These are phyloP conservation scores for Ceratina japonica DNA, from an alignment of 1,140 invertebrate genomes.

Conservation along the genomic window DNA sequence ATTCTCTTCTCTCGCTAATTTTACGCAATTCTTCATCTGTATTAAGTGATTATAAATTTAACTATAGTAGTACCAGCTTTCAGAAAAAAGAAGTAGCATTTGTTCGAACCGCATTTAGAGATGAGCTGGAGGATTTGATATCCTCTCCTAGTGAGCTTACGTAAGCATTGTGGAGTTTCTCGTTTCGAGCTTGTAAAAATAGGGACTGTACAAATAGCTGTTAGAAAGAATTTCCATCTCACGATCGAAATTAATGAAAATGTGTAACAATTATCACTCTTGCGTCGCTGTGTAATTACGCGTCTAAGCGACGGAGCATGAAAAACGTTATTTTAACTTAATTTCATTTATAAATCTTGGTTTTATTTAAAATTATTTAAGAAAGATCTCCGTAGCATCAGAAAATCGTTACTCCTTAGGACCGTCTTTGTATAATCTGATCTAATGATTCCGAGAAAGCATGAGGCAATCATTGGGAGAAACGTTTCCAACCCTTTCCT, in stretches of 20 bases:
- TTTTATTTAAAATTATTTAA: too few relatives aligned
- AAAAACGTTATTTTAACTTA: too few relatives aligned
- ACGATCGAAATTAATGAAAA: too few relatives aligned
- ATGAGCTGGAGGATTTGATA: background rate
- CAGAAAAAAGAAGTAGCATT: background rate
- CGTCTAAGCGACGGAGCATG: too few relatives aligned
- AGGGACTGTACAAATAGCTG: background rate
- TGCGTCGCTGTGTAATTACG: too few relatives aligned
- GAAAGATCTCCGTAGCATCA: background rate
- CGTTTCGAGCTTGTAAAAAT: background rate
- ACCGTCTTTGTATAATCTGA: too few relatives aligned
- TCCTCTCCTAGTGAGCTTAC: slow-evolving; percentile 2
- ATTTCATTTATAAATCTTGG: too few relatives aligned
- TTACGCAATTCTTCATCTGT: too few relatives aligned
- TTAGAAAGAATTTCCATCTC: background rate
- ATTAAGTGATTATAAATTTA: too few relatives aligned
- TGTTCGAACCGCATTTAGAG: slow-evolving; percentile 1
- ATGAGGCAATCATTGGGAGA: background rate
- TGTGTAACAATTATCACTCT: too few relatives aligned
- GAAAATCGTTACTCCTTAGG: background rate
- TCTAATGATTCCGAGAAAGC: too few relatives aligned
- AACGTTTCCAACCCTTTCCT: background rate
- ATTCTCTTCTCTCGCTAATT: too few relatives aligned
- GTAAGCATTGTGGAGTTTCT: background rate
- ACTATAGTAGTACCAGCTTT: background rate